Base-by-base conservation (phyloP, 2,113 vertebrate genomes). In the Laticauda colubrina region DNA sequence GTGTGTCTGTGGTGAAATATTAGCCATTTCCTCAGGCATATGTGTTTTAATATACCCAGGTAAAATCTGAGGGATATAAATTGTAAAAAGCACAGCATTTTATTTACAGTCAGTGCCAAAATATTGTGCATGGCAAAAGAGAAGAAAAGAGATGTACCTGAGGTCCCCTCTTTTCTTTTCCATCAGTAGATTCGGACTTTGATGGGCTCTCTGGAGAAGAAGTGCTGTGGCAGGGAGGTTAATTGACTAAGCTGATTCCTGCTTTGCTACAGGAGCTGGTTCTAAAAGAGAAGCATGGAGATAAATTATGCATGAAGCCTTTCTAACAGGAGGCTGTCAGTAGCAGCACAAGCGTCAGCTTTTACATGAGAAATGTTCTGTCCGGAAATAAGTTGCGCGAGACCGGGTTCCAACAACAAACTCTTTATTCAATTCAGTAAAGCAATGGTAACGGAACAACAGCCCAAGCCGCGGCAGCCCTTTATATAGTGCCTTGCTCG, bases 221-320 rank as follows among this genome's bases (percentile, higher is more conserved):
- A 55, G 69, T 87, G 89, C 53, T 43, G 92, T 21, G 94, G 45
- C 91, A 57, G 93, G 93, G 85, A 95, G 92, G 92, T 95, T 96
- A 97, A 97, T 94, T 95, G 96, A 95, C 89, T 92, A 95, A 95
- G 93, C 2, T 18, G 61, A 94, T 86, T 29, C 85, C 92, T 94
- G 15, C 93, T 87, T 92, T 88, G 43, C 92, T 87, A 93, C 88
- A 1, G 64, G 39, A 94, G 61, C 89, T 11, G 5, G 29, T 91
- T 95, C 92, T 94, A 91, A 92, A 94, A 92, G 0, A 92, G 85
- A 21, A 10, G 57, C 45, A 1, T 4, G 14, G 89, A 87, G 91
- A 93, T 95, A 94, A 96, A 95, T 95, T 92, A 61, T 4, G 10
- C 81, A 81, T 90, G n/a, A 29, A 54, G 94, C 21, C 87, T 93